phyloP scores from a whole-genome alignment of 2,888 invertebrate species.

The Agapetus fuscipes region DNA sequence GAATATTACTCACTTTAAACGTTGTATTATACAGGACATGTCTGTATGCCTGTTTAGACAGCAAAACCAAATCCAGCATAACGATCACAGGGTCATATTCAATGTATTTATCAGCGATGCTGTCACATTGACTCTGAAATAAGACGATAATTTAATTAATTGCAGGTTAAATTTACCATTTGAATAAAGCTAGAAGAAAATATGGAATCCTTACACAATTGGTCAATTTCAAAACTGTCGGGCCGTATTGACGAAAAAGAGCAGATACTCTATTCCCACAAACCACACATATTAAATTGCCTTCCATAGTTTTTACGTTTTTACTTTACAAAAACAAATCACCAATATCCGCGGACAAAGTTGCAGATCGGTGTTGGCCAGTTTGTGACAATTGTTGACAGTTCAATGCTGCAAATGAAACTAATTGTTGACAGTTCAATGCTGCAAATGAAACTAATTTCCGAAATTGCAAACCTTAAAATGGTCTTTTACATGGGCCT shows the following conservation, averaged over 20 bases:
- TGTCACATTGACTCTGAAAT: slow-evolving; percentile 63
- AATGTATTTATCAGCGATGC: slow-evolving; percentile 79
- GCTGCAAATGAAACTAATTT: no score
- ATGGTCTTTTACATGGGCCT: no score
- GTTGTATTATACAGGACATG: slow-evolving; percentile 76
- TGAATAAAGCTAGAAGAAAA: no score
- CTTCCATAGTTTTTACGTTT: no score
- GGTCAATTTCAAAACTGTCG: slow-evolving; percentile 60
- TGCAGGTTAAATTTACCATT: background rate
- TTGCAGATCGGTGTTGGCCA: no score
- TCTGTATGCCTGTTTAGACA: slow-evolving; percentile 73
- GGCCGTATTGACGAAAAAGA: slow-evolving; percentile 59
- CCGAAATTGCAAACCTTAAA: no score
- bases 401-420: no score
- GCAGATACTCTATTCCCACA: slow-evolving; percentile 55
- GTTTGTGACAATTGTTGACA: no score
- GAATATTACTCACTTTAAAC: slow-evolving; percentile 66
- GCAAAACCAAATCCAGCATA: slow-evolving; percentile 72
- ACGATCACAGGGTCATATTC: slow-evolving; percentile 87
- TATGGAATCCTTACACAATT: slow-evolving; percentile 55
- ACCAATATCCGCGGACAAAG: no score
- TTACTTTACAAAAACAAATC: no score
- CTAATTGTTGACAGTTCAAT: no score
- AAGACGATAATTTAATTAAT: slow-evolving; percentile 1
- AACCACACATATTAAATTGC: slow-evolving; percentile 11